Evolutionary conservation across 2,888 invertebrate genomes (phyloP).

Genomic region (Melangyna quadrimaculata): DNA sequence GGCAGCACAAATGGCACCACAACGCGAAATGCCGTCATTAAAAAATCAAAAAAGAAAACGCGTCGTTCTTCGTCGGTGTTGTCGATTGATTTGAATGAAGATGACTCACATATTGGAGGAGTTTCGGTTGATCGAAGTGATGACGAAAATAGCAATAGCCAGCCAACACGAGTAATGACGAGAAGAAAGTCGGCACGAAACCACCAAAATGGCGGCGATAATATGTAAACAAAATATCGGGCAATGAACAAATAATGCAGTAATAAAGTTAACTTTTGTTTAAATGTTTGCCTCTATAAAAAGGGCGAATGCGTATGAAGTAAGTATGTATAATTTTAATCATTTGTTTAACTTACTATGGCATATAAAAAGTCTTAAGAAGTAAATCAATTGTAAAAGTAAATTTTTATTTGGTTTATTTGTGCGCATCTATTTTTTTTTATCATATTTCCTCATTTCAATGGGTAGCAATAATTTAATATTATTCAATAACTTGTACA

Average conservation of each 20-base stretch:
- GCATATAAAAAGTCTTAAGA: neutral
- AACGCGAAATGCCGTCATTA: slow-evolving; percentile 57
- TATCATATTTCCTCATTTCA: slow-evolving; percentile 33
- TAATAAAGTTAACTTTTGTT: slow-evolving; percentile 20
- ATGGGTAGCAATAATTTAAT: slow-evolving; percentile 26
- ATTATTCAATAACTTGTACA: slow-evolving; percentile 61
- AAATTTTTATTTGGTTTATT: slow-evolving; percentile 9
- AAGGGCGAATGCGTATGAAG: slow-evolving; percentile 29
- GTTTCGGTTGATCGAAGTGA: slow-evolving; percentile 65
- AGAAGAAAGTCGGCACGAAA: slow-evolving; percentile 73
- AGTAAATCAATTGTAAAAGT: neutral
- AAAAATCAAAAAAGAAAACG: slow-evolving; percentile 71
- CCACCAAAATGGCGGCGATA: slow-evolving; percentile 71
- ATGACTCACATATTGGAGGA: slow-evolving; percentile 73
- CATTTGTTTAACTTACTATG: slow-evolving; percentile 11
- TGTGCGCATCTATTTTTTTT: slow-evolving; percentile 17
- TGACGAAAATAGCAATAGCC: slow-evolving; percentile 66
- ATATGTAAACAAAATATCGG: slow-evolving; percentile 46
- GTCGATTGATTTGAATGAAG: slow-evolving; percentile 74
- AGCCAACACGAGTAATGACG: slow-evolving; percentile 71
- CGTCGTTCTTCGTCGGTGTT: slow-evolving; percentile 73
- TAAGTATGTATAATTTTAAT: slow-evolving; percentile 25
- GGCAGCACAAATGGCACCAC: slow-evolving; percentile 69
- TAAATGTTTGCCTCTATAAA: slow-evolving; percentile 11
- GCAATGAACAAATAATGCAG: slow-evolving; percentile 40